Conservation (phyloP, 2,797 vertebrate genomes). For the Melanotaenia nigrans region DNA sequence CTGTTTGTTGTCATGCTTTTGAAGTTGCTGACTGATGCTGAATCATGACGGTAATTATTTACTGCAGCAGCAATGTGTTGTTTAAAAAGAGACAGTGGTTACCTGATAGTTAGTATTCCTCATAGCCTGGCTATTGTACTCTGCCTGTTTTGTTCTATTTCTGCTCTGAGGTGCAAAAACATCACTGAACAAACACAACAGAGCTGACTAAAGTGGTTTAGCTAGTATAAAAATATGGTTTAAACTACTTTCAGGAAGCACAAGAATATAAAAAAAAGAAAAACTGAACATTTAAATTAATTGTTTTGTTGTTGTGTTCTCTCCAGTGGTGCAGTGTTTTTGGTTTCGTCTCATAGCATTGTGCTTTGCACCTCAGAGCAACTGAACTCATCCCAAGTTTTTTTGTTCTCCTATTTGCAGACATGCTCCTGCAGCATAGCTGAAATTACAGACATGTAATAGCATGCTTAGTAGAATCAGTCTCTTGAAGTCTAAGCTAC, state of each 20-base stretch:
- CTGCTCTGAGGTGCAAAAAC: neutral
- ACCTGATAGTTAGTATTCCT: slow-evolving; percentile 23
- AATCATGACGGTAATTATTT: slow-evolving; percentile 77
- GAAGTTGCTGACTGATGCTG: slow-evolving; percentile 57
- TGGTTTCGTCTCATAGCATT: neutral
- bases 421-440: slow-evolving; percentile 38
- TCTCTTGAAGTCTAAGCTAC: slow-evolving; percentile 6
- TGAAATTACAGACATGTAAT: slow-evolving; percentile 45
- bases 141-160: slow-evolving; percentile 45
- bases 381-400: slow-evolving; percentile 1
- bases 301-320: neutral
- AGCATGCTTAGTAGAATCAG: slow-evolving; percentile 33
- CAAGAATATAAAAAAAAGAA: neutral
- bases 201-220: neutral
- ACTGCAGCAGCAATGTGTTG: slow-evolving; percentile 27
- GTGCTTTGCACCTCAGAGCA: slow-evolving; percentile 13
- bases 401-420: slow-evolving; percentile 40
- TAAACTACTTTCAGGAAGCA: neutral
- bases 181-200: neutral
- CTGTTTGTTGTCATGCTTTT: slow-evolving; percentile 51
- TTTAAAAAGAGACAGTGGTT: slow-evolving; percentile 36
- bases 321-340: slow-evolving; percentile 18
- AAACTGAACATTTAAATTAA: neutral
- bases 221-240: neutral
- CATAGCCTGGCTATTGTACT: slow-evolving; percentile 54